A percentile compares a stretch with the other conserved stretches of the same genome.
phyloP scores from a whole-genome alignment of 2,113 vertebrate species.

The Corythornis madagascariensis region DNA sequence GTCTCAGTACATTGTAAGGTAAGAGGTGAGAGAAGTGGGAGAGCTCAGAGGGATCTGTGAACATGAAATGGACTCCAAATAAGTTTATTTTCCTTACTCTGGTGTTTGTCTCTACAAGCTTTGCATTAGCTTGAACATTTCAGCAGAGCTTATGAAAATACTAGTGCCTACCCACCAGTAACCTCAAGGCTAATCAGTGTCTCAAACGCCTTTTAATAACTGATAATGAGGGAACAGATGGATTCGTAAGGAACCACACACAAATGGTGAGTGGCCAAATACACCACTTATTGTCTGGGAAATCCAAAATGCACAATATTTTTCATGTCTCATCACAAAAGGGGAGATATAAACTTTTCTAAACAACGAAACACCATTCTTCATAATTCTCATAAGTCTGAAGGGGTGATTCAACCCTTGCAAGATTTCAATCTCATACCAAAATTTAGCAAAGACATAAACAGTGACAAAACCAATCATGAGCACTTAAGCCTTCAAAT shows the following conservation, averaged over 20 bases:
- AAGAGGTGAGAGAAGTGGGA: too few relatives aligned
- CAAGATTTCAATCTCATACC: too few relatives aligned
- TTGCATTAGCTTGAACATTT: not conserved
- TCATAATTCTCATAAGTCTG: too few relatives aligned
- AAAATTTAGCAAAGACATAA: not conserved
- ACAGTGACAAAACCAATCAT: not conserved
- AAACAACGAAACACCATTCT: too few relatives aligned
- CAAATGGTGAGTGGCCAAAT: too few relatives aligned
- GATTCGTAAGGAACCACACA: too few relatives aligned
- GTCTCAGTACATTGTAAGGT: fast-evolving
- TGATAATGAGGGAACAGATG: too few relatives aligned
- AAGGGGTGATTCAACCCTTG: too few relatives aligned
- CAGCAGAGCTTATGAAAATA: not conserved
- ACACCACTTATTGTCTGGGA: too few relatives aligned
- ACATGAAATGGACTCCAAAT: fast-evolving
- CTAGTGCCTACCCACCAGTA: not conserved
- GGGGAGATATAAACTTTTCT: too few relatives aligned
- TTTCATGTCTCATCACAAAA: too few relatives aligned
- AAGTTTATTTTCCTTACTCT: not conserved
- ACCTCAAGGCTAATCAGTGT: not conserved
- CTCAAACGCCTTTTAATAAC: slow-evolving; percentile 12
- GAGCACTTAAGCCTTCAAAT: not conserved
- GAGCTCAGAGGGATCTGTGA: not conserved
- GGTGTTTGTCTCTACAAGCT: not conserved
- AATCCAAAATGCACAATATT: too few relatives aligned